phyloP scores from a whole-genome alignment of 2,888 invertebrate species.

The Phoenoteleia sp. region DNA sequence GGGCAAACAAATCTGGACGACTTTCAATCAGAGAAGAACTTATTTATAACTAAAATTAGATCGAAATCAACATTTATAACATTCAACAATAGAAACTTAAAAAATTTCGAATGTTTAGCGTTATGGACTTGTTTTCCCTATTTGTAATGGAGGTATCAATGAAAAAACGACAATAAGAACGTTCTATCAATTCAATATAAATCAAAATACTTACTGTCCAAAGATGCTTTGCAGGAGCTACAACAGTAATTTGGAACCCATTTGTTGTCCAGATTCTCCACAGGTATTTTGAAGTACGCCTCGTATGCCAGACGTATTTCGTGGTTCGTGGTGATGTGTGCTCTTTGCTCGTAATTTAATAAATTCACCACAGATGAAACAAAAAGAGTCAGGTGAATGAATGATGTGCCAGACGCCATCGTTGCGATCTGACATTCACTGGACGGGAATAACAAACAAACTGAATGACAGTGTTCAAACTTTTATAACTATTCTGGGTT shows the following conservation, averaged over 20 bases:
- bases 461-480: too few species aligned
- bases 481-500: too few species aligned
- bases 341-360: conserved; percentile 12
- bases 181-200: too few species aligned
- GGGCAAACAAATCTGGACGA: background rate
- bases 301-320: conserved; percentile 1
- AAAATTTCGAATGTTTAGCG: too few species aligned
- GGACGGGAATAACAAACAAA: too few species aligned
- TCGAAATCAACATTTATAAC: too few species aligned
- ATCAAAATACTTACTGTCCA: conserved; percentile 2
- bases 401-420: background rate
- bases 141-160: too few species aligned
- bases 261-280: background rate
- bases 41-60: too few species aligned
- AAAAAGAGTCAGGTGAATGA: conserved; percentile 8
- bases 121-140: too few species aligned
- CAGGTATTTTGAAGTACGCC: conserved; percentile 28
- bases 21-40: too few species aligned
- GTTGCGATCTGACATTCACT: too few species aligned
- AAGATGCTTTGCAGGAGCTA: conserved; percentile 8
- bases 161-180: too few species aligned
- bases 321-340: background rate
- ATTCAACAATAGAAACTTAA: background rate
- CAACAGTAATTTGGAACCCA: conserved; percentile 19
- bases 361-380: conserved; percentile 25